A percentile compares a stretch with the other conserved stretches of the same genome.
phyloP scores from a whole-genome alignment of 2,888 invertebrate genomes.

The Chaetogeoica ovagalla region DNA sequence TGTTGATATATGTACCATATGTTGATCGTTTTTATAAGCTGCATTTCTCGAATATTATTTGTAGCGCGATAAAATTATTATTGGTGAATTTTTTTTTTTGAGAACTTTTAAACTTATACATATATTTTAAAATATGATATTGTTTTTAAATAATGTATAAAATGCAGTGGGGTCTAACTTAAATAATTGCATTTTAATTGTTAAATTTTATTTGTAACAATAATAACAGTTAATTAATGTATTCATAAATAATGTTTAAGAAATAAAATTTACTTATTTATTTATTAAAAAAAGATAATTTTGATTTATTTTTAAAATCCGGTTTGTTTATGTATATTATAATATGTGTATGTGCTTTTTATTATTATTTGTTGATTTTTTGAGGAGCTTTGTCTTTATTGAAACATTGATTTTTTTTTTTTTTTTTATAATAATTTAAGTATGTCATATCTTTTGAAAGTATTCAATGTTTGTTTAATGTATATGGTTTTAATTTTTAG shows the following conservation, averaged over 20 bases:
- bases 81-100: not conserved
- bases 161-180: not conserved
- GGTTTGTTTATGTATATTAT: not conserved
- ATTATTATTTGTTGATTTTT: not conserved
- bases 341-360: conserved; percentile 20
- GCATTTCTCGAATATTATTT: not conserved
- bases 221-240: no score
- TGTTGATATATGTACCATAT: not conserved
- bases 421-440: not conserved
- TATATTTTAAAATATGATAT: not conserved
- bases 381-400: conserved; percentile 1
- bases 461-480: not conserved
- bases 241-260: no score
- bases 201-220: no score
- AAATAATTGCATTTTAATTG: no score
- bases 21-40: not conserved
- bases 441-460: not conserved
- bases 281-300: not conserved
- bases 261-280: no score
- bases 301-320: not conserved
- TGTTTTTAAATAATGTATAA: not conserved
- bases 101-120: not conserved
- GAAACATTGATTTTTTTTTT: not conserved
- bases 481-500: not conserved
- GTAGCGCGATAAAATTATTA: not conserved